Evolutionary conservation across 2,797 vertebrate species (phyloP), one percentile per base, ranked within the genome.

Genomic region (Enteromius argenteus): DNA sequence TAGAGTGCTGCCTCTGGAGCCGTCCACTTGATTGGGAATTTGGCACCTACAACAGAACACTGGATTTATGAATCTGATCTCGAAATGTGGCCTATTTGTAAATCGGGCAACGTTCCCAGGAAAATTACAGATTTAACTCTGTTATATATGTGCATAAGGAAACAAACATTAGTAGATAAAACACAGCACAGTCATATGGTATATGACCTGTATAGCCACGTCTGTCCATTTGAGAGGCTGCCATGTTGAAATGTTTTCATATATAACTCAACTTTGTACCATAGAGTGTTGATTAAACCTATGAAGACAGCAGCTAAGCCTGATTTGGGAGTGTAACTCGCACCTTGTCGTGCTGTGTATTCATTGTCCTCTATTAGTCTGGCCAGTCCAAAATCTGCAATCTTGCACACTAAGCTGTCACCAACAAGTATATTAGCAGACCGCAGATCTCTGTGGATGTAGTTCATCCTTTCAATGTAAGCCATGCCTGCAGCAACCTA

Each of bases 21-120:
- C 0, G 98, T 99, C 98, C 98, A 99, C 93, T 99, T 99, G 71
- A 99, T 99, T 68, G 98, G 98, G 87, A 99, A 99, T 93, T 99
- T 99, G 62, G 98, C 98, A 92, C 98, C 98, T 99, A 83, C 17
- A 77, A 89, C 42, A 39, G 19, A 78, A 79, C 4, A 58, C 69
- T n/a, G 51, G 42, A 39, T 42, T 42, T 83, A 67, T 32, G 30
- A 23, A 62, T 80, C 17, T 60, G 37, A 66, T 53, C 49, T 66
- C 37, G 82, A 68, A 86, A 77, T 84, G 51, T 44, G 44, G 32
- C 15, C 42, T 58, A 78, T 32, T 76, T 79, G 2, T 68, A 10
- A 64, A 83, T n/a, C 44, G 60, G 8, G 64, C 23, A 39, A 60
- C n/a, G 35, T 19, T 27, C n/a, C 35, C 19, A 71, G 17, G 35